These are phyloP conservation scores for Cotesia vestalis DNA, from an alignment of 1,140 invertebrate species.

Conservation along the genomic window DNA sequence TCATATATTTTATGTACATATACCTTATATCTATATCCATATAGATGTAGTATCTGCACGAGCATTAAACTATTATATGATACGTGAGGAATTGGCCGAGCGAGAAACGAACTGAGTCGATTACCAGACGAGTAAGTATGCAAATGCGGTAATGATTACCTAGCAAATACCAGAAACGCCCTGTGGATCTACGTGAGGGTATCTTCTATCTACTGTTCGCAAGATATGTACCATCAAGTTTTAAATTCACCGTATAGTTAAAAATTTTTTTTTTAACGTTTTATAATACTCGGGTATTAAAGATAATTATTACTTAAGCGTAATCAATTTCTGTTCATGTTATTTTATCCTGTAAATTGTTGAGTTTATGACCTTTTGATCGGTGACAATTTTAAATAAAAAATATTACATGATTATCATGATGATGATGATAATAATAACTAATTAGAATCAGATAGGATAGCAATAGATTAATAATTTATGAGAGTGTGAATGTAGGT, in stretches of 20 bases:
- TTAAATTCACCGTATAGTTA: constrained; percentile 6
- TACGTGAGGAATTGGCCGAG: constrained; percentile 23
- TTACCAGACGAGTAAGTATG: constrained; percentile 30
- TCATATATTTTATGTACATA: not conserved
- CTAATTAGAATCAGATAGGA: constrained; percentile 4
- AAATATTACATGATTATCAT: not conserved
- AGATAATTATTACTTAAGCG: too few relatives aligned
- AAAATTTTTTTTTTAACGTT: constrained; percentile 11
- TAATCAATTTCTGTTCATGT: too few relatives aligned
- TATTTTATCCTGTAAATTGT: too few relatives aligned
- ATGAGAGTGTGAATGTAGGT: not conserved
- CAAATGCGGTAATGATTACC: constrained; percentile 31
- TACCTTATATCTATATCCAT: not conserved
- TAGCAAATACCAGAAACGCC: constrained; percentile 28
- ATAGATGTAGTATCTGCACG: too few relatives aligned
- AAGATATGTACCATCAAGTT: not conserved
- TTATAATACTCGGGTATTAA: too few relatives aligned
- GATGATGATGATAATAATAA: not conserved
- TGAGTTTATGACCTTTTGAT: too few relatives aligned
- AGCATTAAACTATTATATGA: not conserved
- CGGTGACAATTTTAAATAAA: too few relatives aligned
- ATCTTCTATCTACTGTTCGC: constrained; percentile 7
- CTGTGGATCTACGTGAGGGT: constrained; percentile 21
- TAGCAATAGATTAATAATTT: not conserved
- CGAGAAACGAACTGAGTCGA: constrained; percentile 27